Conservation (phyloP, 1,140 invertebrate genomes). For the Rhynchophorus ferrugineus region DNA sequence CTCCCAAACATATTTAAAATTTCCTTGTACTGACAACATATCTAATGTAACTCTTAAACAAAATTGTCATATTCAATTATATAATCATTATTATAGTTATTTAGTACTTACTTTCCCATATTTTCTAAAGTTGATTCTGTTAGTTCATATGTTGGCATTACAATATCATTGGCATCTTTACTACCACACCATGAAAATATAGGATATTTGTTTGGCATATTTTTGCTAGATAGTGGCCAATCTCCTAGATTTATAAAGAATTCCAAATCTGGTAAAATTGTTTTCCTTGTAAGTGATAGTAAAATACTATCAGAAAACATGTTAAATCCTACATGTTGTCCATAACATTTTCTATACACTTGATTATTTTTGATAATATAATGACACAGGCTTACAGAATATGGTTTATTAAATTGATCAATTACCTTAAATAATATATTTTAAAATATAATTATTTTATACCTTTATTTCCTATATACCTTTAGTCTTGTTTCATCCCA, state of each 20-base stretch:
- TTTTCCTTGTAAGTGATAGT: constrained; percentile 74
- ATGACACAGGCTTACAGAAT: constrained; percentile 80
- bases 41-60: constrained; percentile 73
- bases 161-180: constrained; percentile 74
- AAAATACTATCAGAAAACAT: constrained; percentile 91
- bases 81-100: constrained; percentile 4
- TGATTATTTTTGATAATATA: constrained; percentile 80
- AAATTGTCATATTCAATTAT: constrained; percentile 3
- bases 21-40: constrained; percentile 82
- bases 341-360: constrained; percentile 84
- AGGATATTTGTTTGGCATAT: constrained; percentile 53
- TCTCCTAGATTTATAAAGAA: constrained; percentile 92
- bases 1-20: constrained; percentile 63
- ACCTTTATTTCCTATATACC: constrained; percentile 37
- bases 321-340: constrained; percentile 91
- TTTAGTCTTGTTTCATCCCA: constrained; percentile 60
- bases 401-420: constrained; percentile 52
- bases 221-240: constrained; percentile 72
- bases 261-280: constrained; percentile 79
- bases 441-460: constrained; percentile 2
- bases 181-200: constrained; percentile 97
- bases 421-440: constrained; percentile 30
- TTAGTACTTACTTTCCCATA: constrained; percentile 67
- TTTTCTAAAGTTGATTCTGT: constrained; percentile 85
- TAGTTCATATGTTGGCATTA: constrained; percentile 92